A percentile compares a stretch with the other conserved stretches of the same genome.
phyloP scores from a whole-genome alignment of 2,113 vertebrate species.

The Phaethornis superciliosus region DNA sequence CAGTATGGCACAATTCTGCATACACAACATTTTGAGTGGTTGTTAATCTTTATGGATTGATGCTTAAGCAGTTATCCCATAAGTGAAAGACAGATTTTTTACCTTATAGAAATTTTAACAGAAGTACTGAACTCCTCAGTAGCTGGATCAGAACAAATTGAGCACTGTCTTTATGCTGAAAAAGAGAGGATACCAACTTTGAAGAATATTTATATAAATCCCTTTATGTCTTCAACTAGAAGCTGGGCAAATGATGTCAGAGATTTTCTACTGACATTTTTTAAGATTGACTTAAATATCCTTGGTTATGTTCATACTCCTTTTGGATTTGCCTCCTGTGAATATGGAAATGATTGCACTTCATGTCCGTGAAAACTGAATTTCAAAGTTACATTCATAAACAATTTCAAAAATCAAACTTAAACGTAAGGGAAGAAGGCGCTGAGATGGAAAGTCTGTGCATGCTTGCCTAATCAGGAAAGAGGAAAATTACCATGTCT shows the following conservation, averaged over 20 bases:
- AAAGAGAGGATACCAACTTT: background rate
- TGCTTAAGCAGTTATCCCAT: background rate
- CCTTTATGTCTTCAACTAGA: background rate
- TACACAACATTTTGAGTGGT: background rate
- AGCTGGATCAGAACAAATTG: background rate
- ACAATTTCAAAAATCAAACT: background rate
- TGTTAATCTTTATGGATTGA: background rate
- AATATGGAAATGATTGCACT: background rate
- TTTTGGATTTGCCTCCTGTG: background rate
- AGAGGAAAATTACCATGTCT: background rate
- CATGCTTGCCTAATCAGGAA: background rate
- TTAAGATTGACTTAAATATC: background rate
- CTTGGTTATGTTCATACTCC: background rate
- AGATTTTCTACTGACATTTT: conserved; percentile 25
- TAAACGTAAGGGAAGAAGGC: background rate
- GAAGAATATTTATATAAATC: conserved; percentile 40
- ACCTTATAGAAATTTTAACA: background rate
- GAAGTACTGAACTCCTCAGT: background rate
- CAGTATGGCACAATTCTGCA: background rate
- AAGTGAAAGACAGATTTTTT: background rate
- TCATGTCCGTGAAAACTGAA: background rate
- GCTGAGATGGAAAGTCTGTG: background rate
- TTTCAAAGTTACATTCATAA: background rate
- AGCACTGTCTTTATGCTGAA: background rate
- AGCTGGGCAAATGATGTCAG: conserved; percentile 18